A percentile compares a stretch with the other conserved stretches of the same genome.
Evolutionary conservation across 2,888 invertebrate genomes (phyloP).

Genomic region (Mechanitis messenoides): DNA sequence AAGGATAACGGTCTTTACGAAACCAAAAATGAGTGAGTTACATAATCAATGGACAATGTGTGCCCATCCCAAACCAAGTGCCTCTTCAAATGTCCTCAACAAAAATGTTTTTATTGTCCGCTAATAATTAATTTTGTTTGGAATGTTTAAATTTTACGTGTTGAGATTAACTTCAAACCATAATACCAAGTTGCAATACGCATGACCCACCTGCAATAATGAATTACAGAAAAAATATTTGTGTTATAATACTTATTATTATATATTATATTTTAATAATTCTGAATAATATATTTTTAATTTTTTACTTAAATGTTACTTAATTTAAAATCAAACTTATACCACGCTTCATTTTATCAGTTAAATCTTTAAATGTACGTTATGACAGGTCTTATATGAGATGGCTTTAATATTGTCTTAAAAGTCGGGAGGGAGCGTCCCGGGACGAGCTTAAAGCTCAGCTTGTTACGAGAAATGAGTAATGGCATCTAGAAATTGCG

Average conservation of each 20-base stretch:
- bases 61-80: slow-evolving; percentile 19
- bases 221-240: no score
- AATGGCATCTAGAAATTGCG: slow-evolving; percentile 67
- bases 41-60: slow-evolving; percentile 22
- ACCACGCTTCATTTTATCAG: not conserved
- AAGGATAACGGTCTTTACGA: slow-evolving; percentile 22
- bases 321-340: not conserved
- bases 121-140: no score
- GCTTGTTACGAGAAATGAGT: slow-evolving; percentile 60
- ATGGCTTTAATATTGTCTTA: slow-evolving; percentile 23
- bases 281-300: slow-evolving; percentile 25
- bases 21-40: slow-evolving; percentile 21
- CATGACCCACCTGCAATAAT: no score
- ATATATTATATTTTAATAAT: no score
- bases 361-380: slow-evolving; percentile 9
- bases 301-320: no score
- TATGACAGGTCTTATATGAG: slow-evolving; percentile 19
- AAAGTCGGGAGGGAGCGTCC: slow-evolving; percentile 20
- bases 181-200: no score
- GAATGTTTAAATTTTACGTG: no score
- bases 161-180: no score
- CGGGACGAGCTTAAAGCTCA: slow-evolving; percentile 32
- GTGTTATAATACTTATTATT: no score
- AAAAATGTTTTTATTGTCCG: no score
- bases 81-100: not conserved